Percentiles rank a stretch among this genome's conserved stretches.
Conservation (phyloP, 2,797 vertebrate genomes). For the Apodemus agrarius region DNA sequence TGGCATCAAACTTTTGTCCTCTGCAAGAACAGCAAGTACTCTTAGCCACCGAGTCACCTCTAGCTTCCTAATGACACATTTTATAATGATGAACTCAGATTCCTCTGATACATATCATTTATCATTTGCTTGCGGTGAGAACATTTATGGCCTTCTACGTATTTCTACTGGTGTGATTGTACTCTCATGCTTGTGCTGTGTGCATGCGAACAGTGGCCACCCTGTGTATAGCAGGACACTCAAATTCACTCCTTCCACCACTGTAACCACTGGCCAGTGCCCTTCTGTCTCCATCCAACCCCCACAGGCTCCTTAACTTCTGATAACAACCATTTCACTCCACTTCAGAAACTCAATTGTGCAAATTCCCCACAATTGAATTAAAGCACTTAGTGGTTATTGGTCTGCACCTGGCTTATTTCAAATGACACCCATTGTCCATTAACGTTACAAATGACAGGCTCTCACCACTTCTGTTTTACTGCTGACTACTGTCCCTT, state of each 20-base stretch:
- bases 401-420: background rate
- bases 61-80: background rate
- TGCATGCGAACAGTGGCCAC: fast-evolving
- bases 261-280: no score
- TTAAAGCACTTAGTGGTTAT: background rate
- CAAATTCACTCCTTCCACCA: background rate
- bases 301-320: no score
- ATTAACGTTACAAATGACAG: background rate
- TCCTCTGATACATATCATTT: background rate
- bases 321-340: background rate
- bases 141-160: background rate
- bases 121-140: background rate
- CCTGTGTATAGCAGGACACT: no score
- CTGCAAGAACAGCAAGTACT: background rate
- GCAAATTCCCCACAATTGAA: background rate
- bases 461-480: background rate
- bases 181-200: background rate
- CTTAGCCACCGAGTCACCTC: background rate
- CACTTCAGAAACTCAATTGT: background rate
- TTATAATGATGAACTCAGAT: background rate
- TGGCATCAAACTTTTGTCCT: background rate
- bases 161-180: background rate
- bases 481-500: no score
- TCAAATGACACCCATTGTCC: background rate
- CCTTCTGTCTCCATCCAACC: background rate